Conservation (phyloP, 2,113 vertebrate genomes). For the Ammospiza nelsoni region DNA sequence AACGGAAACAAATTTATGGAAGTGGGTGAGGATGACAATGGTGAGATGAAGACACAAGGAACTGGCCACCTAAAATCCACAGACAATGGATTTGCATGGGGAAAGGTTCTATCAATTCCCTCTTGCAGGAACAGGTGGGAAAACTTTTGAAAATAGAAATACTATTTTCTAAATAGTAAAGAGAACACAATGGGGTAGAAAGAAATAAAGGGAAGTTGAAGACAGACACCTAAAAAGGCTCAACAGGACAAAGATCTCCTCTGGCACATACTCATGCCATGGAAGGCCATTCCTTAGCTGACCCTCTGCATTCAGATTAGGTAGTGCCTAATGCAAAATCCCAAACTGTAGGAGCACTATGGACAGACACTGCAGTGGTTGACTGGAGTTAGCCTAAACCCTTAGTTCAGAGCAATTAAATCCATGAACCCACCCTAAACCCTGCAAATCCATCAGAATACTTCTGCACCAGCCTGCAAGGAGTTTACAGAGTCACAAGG, state of each 20-base stretch:
- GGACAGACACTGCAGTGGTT: background rate
- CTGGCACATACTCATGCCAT: background rate
- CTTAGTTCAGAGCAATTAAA: background rate
- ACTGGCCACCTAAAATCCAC: background rate
- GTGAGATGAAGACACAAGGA: background rate
- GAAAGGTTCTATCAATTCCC: background rate
- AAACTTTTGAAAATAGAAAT: background rate
- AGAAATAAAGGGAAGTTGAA: background rate
- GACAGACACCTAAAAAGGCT: background rate
- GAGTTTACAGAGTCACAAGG: background rate
- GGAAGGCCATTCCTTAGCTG: background rate
- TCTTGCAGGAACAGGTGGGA: background rate
- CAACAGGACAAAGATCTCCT: background rate
- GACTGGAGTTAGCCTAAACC: background rate
- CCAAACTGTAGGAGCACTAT: background rate
- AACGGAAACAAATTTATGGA: background rate
- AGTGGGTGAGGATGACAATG: background rate
- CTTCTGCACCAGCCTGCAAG: background rate
- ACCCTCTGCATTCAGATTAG: background rate
- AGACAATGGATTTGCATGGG: background rate
- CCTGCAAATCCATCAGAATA: background rate
- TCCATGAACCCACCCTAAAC: background rate
- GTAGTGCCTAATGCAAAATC: background rate
- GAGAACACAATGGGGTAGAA: background rate
- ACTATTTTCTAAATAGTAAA: background rate